Evolutionary conservation across 2,888 invertebrate genomes (phyloP).

Genomic region (Gastrophysa polygoni): DNA sequence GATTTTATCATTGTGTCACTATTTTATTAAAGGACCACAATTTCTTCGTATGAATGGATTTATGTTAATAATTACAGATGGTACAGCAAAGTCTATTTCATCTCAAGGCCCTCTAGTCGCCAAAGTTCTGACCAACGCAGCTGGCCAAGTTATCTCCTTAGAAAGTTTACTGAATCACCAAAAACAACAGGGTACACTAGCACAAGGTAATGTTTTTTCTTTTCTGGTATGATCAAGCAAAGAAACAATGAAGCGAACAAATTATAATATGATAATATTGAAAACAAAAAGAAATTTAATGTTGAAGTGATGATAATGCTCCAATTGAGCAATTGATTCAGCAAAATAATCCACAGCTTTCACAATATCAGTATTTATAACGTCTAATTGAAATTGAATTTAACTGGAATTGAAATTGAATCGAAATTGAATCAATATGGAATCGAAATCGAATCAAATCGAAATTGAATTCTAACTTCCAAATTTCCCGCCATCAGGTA

Average conservation of each 20-base stretch:
- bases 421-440: too few species aligned
- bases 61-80: conserved; percentile 48
- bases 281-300: too few species aligned
- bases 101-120: conserved; percentile 68
- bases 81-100: conserved; percentile 58
- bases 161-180: conserved; percentile 65
- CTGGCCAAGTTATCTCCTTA: conserved; percentile 65
- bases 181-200: conserved; percentile 57
- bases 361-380: too few species aligned
- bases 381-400: too few species aligned
- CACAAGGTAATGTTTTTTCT: conserved; percentile 60
- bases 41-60: background rate
- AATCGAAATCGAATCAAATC: background rate
- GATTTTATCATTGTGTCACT: too few species aligned
- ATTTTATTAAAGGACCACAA: background rate
- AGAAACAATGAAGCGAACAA: too few species aligned
- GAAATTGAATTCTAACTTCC: background rate
- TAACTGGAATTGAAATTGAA: too few species aligned
- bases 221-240: too few species aligned
- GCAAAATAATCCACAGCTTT: too few species aligned
- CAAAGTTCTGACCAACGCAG: conserved; percentile 74
- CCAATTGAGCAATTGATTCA: too few species aligned
- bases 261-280: too few species aligned
- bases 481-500: conserved; percentile 52
- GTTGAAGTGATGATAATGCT: too few species aligned